phyloP scores from a whole-genome alignment of 2,888 invertebrate species.

The Orthosia gracilis region DNA sequence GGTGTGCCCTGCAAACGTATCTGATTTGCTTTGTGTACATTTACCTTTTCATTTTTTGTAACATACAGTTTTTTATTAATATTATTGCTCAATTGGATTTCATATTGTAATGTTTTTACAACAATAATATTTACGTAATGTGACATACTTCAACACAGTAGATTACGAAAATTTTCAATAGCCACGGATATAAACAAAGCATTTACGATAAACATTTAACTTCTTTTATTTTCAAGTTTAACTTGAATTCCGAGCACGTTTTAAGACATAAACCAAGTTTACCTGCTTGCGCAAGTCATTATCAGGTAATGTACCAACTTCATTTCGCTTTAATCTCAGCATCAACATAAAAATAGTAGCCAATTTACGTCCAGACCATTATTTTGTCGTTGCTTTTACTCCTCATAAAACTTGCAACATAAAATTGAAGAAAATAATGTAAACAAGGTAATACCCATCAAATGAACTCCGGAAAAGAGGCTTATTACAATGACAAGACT shows the following conservation, averaged over 20 bases:
- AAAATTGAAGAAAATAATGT: slow-evolving; percentile 55
- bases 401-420: slow-evolving; percentile 47
- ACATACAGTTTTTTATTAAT: too few relatives aligned
- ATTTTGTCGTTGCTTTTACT: slow-evolving; percentile 40
- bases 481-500: slow-evolving; percentile 48
- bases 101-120: too few relatives aligned
- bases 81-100: too few relatives aligned
- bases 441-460: slow-evolving; percentile 46
- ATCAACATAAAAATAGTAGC: slow-evolving; percentile 55
- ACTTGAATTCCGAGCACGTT: background rate
- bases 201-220: background rate
- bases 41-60: too few relatives aligned
- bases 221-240: background rate
- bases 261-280: slow-evolving; percentile 33
- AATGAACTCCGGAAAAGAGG: slow-evolving; percentile 45
- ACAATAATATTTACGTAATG: too few relatives aligned
- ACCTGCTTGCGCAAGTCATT: slow-evolving; percentile 17
- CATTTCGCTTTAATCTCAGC: slow-evolving; percentile 36
- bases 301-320: slow-evolving; percentile 31
- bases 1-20: too few relatives aligned
- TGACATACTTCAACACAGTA: too few relatives aligned
- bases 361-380: slow-evolving; percentile 50
- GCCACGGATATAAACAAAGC: background rate
- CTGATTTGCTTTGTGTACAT: too few relatives aligned
- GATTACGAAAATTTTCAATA: background rate